phyloP scores from a whole-genome alignment of 1,140 invertebrate species.

The Drosophila seguyi region DNA sequence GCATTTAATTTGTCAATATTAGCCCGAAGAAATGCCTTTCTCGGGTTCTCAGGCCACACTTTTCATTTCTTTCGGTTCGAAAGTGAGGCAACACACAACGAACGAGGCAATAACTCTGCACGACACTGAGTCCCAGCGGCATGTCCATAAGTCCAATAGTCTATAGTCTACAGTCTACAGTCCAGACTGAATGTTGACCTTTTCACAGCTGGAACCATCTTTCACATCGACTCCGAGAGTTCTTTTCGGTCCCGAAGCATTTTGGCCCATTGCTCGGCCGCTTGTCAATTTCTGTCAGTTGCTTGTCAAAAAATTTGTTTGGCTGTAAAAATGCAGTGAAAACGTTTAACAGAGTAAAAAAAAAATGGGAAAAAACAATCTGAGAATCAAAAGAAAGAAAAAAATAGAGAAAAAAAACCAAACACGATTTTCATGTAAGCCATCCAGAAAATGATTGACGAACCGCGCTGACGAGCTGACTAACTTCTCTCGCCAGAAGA shows the following conservation, averaged over 20 bases:
- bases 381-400: conserved; percentile 14
- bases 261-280: conserved; percentile 71
- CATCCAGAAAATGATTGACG: conserved; percentile 69
- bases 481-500: conserved; percentile 13
- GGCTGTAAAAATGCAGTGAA: conserved; percentile 74
- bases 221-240: conserved; percentile 59
- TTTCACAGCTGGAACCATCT: conserved; percentile 82
- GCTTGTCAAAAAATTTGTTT: conserved; percentile 84
- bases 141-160: conserved; percentile 24
- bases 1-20: conserved; percentile 83
- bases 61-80: conserved; percentile 76
- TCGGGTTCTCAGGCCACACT: conserved; percentile 73
- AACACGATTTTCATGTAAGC: conserved; percentile 80
- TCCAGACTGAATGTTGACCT: conserved; percentile 72
- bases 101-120: conserved; percentile 61
- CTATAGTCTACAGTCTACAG: conserved; percentile 1
- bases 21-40: conserved; percentile 57
- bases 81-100: conserved; percentile 65
- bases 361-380: conserved; percentile 17
- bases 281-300: conserved; percentile 83
- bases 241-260: conserved; percentile 54
- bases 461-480: conserved; percentile 49
- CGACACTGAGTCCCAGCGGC: conserved; percentile 65
- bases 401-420: conserved; percentile 53
- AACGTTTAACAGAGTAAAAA: conserved; percentile 59